A percentile compares a stretch with the other conserved stretches of the same genome.
These are phyloP conservation scores for Dicrurus megarhynchus DNA, from an alignment of 2,113 vertebrate species.

Conservation along the genomic window DNA sequence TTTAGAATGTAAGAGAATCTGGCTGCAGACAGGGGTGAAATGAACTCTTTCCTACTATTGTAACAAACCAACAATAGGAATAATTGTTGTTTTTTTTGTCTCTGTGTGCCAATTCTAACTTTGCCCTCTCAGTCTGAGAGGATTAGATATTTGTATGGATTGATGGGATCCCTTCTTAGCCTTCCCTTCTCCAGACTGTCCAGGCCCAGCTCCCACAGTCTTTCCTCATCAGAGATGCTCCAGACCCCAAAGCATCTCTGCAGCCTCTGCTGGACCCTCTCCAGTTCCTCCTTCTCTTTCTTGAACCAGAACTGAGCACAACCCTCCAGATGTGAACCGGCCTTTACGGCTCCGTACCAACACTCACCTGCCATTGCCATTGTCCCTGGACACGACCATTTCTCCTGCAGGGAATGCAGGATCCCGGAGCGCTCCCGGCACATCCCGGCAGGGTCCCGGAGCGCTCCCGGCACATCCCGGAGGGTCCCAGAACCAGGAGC, in stretches of 20 bases:
- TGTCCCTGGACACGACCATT: too few relatives aligned
- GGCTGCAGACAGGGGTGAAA: background rate
- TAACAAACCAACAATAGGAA: background rate
- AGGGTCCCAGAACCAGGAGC: too few relatives aligned
- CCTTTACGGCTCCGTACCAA: background rate
- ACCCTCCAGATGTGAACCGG: background rate
- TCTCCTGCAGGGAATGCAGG: background rate
- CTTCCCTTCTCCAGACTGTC: background rate
- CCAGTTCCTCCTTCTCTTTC: background rate
- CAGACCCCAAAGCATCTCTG: background rate
- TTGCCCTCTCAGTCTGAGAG: background rate
- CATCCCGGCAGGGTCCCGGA: too few relatives aligned
- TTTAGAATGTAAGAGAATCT: background rate
- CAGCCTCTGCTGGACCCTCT: background rate
- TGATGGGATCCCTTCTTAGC: background rate
- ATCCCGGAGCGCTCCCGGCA: background rate
- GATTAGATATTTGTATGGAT: background rate
- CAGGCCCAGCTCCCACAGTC: background rate
- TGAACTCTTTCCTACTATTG: background rate
- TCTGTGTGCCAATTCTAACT: background rate
- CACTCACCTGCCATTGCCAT: rapidly evolving
- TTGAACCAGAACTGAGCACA: background rate
- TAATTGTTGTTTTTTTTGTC: background rate
- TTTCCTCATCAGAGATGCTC: background rate
- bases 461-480: too few relatives aligned